Percentiles rank a stretch among this genome's conserved stretches.
Evolutionary conservation across 2,797 vertebrate genomes (phyloP).

Genomic region (Hapalemur alaotrensis): DNA sequence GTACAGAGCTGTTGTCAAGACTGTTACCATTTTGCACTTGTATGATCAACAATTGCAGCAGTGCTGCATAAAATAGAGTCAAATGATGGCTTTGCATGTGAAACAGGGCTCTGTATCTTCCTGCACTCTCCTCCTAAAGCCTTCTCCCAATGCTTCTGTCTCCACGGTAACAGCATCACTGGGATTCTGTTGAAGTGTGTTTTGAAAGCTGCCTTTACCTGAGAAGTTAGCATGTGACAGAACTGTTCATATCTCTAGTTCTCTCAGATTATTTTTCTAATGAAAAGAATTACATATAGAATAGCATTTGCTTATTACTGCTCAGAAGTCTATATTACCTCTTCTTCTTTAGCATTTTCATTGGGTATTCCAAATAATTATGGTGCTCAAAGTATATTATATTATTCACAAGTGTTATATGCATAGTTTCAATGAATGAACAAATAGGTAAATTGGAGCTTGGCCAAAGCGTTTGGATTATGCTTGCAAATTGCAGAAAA

Average conservation of each 20-base stretch:
- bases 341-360: neutral
- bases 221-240: conserved; percentile 36
- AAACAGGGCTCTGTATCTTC: conserved; percentile 58
- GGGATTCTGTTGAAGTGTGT: conserved; percentile 34
- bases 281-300: neutral
- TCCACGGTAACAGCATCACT: conserved; percentile 77
- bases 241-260: neutral
- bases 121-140: neutral
- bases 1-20: conserved; percentile 59
- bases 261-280: conserved; percentile 10
- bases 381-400: neutral
- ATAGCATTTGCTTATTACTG: neutral
- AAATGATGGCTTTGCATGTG: conserved; percentile 17
- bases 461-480: neutral
- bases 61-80: conserved; percentile 40
- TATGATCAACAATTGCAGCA: conserved; percentile 49
- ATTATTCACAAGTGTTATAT: neutral
- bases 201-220: conserved; percentile 71
- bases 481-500: neutral
- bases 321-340: neutral
- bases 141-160: conserved; percentile 55
- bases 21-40: conserved; percentile 31
- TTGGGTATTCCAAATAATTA: neutral
- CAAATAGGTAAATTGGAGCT: neutral
- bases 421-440: neutral